Evolutionary conservation across 2,797 vertebrate species (phyloP), one percentile per base, ranked within the genome.

Genomic region (Neosilurus hyrtlii): DNA sequence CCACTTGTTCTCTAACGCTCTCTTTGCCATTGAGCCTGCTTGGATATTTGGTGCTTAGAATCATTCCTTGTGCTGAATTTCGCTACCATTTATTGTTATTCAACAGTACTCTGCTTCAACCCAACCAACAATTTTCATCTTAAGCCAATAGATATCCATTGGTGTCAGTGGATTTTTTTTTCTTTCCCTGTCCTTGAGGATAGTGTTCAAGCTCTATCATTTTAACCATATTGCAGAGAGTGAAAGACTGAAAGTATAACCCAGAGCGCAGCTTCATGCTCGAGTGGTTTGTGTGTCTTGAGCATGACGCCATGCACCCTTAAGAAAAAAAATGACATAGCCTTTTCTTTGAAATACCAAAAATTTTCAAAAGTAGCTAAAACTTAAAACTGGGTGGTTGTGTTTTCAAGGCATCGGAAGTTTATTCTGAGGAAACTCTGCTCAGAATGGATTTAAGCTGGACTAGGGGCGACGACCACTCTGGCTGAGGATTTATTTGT

Each of bases 401-500:
- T n/a, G 54, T 5, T 59, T 59, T 37, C 30, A 14, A 59, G 73
- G 10, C 73, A 18, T 6, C 1, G n/a, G 7, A 1, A 51, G 57
- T 8, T 63, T 63, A 49, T 1, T 24, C 14, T 12, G 9, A 49
- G 49, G 30, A 74, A 74, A 56, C 10, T 56, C 24, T 20, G 49
- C 62, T 16, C n/a, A 79, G 54, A n/a, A 81, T 72, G 56, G 83
- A 30, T 35, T 67, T 81, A 79, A 51, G 24, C 37, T 81, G 59
- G 65, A 66, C 56, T 49, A 12, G 37, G 8, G 70, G 59, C 52
- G 49, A 54, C 78, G 71, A 61, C 81, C 51, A 71, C 52, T 18
- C 11, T 71, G 26, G 52, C 73, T 49, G 14, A 78, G 30, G 68
- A 79, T 63, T 68, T 20, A 26, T 83, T 76, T 62, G 22, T 72